Base-by-base conservation (phyloP, 30 jellyfish, hydroid and myxozoan species). In the Aurelia coerulea region DNA sequence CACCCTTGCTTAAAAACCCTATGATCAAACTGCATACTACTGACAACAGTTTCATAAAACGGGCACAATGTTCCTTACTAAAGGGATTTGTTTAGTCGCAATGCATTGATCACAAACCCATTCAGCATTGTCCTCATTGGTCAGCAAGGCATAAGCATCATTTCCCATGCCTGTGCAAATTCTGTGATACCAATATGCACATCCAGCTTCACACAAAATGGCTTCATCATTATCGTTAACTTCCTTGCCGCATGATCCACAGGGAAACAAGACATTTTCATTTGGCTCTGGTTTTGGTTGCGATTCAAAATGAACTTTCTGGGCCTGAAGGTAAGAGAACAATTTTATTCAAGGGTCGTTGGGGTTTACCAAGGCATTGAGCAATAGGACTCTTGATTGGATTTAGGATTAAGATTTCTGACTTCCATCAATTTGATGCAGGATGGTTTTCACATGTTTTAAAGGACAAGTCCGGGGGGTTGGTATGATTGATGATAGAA, bases 71-170 rank as follows among this genome's bases (percentile, higher is more conserved):
- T 46, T 81, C 76, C 93, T 92, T 8, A 92, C 98, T 18, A 88
- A 81, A 10, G 97, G 97, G 3, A 94, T 85, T 3, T 93, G 69
- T 59, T 85, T 94, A 12, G 97, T 58, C 12, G 97, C 98, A 41
- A 95, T 95, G 73, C 99, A 95, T 62, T 95, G 92, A 41, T 95
- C 99, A 81, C 99, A 95, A 17, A 95, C 97, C 99, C 99, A 95
- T 65, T 95, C 99, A 16, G 99, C 99, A 86, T 95, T 85, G 90
- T 95, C 99, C 74, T 95, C 97, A 64, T 95, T 89, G 16, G 99
- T 95, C 49, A 95, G 83, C 80, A 95, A 50, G 1, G 90, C 95
- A 76, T 95, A 95, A 0, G 99, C 97, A 62, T 91, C 92, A 76
- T 82, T 88, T 0, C 98, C 95, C 97, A 95, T 95, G 29, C 99